Base-by-base conservation (phyloP, 2,797 vertebrate genomes). In the Antrozous pallidus region DNA sequence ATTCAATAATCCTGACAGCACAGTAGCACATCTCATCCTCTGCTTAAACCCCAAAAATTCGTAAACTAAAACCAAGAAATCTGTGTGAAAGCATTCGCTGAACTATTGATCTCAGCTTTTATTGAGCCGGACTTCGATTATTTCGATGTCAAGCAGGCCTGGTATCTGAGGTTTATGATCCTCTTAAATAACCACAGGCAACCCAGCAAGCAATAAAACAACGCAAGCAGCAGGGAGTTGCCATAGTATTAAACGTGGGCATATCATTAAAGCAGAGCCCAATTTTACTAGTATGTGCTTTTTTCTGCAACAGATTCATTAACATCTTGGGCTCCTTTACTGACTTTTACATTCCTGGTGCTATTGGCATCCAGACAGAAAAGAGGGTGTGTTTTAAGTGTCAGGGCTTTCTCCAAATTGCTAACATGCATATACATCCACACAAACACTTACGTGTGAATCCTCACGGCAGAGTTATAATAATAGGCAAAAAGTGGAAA, bases 51-150 rank as follows among this genome's bases (percentile, higher is more conserved):
- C 56, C 69, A 8, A 75, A 71, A 6, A n/a, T 79, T 80, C 51
- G 91, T 73, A 65, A 82, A 28, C 54, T 65, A 38, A 84, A 93
- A 74, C 51, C 67, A 95, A 84, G 77, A 92, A 93, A 94, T 17
- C 82, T 20, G 18, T 38, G 40, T 2, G 71, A 12, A 28, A 38
- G 78, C 80, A 95, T 87, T 80, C 63, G 80, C 45, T 14, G 45
- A 12, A 13, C 86, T 96, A 96, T 85, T 94, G 96, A 97, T 96
- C 65, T 94, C 73, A 91, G 74, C 65, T 93, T 88, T 92, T 95
- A 96, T 97, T 90, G 90, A 95, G 88, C 95, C 93, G 71, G 31
- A 91, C 93, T 96, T 81, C 91, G 83, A 92, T 91, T 91, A 95
- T 89, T 96, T 94, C 95, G n/a, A 33, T 93, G 91, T 61, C 95